Conservation (phyloP, 2,113 vertebrate species). For the Ceuthmochares aereus region DNA sequence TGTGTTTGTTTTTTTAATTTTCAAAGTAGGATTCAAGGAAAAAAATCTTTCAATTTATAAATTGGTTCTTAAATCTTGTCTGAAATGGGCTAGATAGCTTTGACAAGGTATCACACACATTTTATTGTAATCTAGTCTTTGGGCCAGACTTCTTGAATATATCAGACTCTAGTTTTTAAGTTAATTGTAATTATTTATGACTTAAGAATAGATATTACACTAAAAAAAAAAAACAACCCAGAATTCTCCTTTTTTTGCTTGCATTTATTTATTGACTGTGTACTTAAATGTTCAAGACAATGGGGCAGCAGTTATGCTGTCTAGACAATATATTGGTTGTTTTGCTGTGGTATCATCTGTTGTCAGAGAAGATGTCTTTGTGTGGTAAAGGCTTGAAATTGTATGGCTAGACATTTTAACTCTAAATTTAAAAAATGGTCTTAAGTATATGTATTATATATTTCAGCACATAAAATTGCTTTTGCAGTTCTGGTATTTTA, state of each 20-base stretch:
- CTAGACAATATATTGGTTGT: constrained; percentile 40
- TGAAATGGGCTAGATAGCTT: background rate
- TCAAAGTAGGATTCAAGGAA: background rate
- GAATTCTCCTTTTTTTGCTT: background rate
- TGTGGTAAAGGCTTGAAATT: background rate
- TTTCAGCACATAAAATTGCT: background rate
- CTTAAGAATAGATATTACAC: background rate
- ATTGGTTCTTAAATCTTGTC: background rate
- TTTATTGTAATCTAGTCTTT: background rate
- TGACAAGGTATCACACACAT: background rate
- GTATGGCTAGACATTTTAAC: background rate
- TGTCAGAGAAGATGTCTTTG: constrained; percentile 8
- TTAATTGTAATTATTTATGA: background rate
- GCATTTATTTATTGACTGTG: background rate
- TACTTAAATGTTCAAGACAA: background rate
- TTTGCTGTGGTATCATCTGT: constrained; percentile 15
- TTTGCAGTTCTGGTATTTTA: background rate
- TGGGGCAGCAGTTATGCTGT: background rate
- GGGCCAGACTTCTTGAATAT: background rate
- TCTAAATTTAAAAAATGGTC: background rate
- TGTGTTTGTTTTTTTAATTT: background rate
- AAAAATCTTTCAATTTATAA: background rate
- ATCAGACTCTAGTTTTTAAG: background rate
- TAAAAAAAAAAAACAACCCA: background rate
- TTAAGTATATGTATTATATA: background rate